These are phyloP conservation scores for Fulica atra DNA, from an alignment of 2,113 vertebrate genomes.

Conservation along the genomic window DNA sequence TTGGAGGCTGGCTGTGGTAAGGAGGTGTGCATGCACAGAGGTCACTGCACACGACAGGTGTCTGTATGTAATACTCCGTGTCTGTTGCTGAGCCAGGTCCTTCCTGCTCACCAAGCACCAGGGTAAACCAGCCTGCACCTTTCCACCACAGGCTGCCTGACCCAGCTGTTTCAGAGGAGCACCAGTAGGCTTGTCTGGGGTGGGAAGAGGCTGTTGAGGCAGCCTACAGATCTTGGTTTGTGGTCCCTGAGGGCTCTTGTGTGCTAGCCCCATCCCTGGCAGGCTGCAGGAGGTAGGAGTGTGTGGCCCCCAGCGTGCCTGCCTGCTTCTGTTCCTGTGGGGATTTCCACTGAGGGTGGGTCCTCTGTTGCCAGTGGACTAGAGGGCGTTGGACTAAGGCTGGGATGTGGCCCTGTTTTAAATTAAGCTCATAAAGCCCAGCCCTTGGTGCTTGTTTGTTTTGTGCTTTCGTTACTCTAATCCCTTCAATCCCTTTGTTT, in stretches of 20 bases:
- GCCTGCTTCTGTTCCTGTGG: not conserved
- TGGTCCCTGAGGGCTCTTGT: not conserved
- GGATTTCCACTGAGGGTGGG: not conserved
- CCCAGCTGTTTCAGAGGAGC: not conserved
- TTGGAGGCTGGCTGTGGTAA: not conserved
- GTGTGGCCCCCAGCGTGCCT: fast-evolving
- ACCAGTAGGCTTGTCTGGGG: not conserved
- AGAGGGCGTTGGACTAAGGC: not conserved
- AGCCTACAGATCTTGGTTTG: not conserved
- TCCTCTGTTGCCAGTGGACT: not conserved
- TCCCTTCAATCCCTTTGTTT: constrained; percentile 19
- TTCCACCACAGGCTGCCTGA: not conserved
- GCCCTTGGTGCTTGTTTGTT: constrained; percentile 14
- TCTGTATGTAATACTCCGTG: not conserved
- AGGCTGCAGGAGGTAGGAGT: not conserved
- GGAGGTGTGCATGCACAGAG: not conserved
- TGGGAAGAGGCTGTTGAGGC: not conserved
- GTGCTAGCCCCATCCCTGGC: not conserved
- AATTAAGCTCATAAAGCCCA: not conserved
- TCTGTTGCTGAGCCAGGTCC: not conserved
- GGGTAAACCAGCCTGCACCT: not conserved
- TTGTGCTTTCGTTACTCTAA: constrained; percentile 39
- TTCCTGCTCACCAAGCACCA: not conserved
- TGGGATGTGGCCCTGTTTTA: not conserved
- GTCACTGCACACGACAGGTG: not conserved